Conservation (phyloP, 2,113 vertebrate genomes). For the Colius striatus region DNA sequence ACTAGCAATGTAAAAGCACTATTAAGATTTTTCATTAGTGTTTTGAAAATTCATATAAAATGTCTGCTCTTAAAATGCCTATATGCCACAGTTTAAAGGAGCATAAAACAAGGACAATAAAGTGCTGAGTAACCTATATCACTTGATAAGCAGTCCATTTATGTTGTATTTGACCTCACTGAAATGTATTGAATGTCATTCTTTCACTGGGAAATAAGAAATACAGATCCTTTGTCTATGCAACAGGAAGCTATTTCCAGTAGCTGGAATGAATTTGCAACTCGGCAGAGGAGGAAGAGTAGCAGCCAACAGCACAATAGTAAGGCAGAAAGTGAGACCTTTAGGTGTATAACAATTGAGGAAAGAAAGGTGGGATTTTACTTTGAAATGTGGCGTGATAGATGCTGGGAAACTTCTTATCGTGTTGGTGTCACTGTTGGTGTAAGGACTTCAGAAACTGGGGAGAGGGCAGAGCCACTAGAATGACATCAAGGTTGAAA, state of each 20-base stretch:
- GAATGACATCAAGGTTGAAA: not conserved
- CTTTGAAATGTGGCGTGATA: not conserved
- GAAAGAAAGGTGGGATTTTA: not conserved
- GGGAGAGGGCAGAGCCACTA: not conserved
- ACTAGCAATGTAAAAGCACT: not conserved
- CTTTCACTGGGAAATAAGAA: not conserved
- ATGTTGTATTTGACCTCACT: not conserved
- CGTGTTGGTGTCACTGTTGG: not conserved
- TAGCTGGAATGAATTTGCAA: not conserved
- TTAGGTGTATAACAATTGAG: not conserved
- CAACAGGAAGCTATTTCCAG: not conserved
- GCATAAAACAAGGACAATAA: not conserved
- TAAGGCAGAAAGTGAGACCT: not conserved
- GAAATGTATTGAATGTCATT: not conserved
- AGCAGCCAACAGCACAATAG: not conserved
- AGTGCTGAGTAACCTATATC: not conserved
- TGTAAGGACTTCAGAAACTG: not conserved
- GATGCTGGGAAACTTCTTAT: not conserved
- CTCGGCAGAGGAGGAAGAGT: not conserved
- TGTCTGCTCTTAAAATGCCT: not conserved
- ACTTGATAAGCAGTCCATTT: not conserved
- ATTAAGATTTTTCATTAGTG: not conserved
- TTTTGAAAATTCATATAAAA: conserved; percentile 8
- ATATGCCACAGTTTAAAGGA: not conserved
- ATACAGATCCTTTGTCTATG: not conserved